A percentile compares a stretch with the other conserved stretches of the same genome.
These are phyloP conservation scores for Diadegma fenestrale DNA, from an alignment of 2,888 invertebrate genomes.

Conservation along the genomic window DNA sequence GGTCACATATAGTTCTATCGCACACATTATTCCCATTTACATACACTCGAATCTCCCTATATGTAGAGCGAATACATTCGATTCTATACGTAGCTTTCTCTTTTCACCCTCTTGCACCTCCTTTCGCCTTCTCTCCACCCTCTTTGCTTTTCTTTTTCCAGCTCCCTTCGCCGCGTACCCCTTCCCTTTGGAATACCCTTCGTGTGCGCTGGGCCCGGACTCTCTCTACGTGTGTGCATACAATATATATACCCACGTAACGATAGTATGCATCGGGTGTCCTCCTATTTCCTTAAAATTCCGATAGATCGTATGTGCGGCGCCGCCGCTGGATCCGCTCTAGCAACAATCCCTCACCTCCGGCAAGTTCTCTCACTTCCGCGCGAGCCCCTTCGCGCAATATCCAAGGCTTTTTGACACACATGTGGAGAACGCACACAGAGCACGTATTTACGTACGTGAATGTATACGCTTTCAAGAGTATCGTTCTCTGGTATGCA, in stretches of 20 bases:
- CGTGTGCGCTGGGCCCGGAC: slow-evolving; percentile 65
- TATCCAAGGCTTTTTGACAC: slow-evolving; percentile 63
- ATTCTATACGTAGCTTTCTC: slow-evolving; percentile 36
- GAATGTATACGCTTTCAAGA: not conserved
- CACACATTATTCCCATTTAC: slow-evolving; percentile 67
- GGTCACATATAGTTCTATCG: slow-evolving; percentile 59
- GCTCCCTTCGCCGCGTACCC: slow-evolving; percentile 7
- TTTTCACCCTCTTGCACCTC: slow-evolving; percentile 27
- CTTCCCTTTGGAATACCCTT: slow-evolving; percentile 36
- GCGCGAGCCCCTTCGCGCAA: slow-evolving; percentile 57
- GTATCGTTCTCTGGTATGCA: slow-evolving; percentile 33
- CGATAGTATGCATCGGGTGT: slow-evolving; percentile 81
- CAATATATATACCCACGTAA: slow-evolving; percentile 67
- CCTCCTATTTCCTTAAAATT: slow-evolving; percentile 82
- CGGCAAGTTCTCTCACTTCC: not conserved
- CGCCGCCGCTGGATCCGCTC: slow-evolving; percentile 61
- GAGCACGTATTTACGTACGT: not conserved
- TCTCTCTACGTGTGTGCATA: slow-evolving; percentile 41
- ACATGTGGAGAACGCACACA: slow-evolving; percentile 36
- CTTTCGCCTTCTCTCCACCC: not conserved
- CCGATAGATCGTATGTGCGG: slow-evolving; percentile 77
- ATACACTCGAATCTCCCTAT: slow-evolving; percentile 60
- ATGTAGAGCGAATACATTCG: slow-evolving; percentile 31
- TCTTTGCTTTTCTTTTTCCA: not conserved
- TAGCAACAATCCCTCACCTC: slow-evolving; percentile 25